Evolutionary conservation across 2,113 vertebrate species (phyloP).

Genomic region (Laterallus jamaicensis): DNA sequence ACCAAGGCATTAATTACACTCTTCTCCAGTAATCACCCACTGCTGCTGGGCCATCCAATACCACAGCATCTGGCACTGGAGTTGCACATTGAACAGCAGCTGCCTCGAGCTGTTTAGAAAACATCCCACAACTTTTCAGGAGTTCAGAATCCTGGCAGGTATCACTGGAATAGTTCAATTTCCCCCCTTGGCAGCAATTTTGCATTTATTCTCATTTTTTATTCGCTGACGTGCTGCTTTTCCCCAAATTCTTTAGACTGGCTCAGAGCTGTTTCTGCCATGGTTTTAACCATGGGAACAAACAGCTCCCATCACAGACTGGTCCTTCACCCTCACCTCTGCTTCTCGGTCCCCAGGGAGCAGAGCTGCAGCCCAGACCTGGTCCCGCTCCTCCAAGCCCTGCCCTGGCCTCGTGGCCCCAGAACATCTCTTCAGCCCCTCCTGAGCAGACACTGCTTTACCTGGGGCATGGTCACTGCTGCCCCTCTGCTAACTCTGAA

Average conservation of each 20-base stretch:
- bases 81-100: background rate
- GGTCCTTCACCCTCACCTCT: background rate
- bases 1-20: too few relatives aligned
- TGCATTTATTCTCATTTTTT: background rate
- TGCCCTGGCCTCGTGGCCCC: background rate
- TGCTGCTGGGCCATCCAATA: fast-evolving
- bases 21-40: background rate
- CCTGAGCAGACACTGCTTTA: fast-evolving
- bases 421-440: background rate
- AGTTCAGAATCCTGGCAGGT: background rate
- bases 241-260: background rate
- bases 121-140: background rate
- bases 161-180: background rate
- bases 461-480: fast-evolving
- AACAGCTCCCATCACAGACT: background rate
- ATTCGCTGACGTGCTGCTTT: background rate
- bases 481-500: background rate
- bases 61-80: fast-evolving
- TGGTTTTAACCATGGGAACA: too few relatives aligned
- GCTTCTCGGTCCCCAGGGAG: background rate
- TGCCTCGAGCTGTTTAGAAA: background rate
- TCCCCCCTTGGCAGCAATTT: background rate
- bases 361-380: background rate
- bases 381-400: background rate
- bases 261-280: background rate